Evolutionary conservation across 2,888 invertebrate species (phyloP).

Genomic region (Rhopalosiphum nymphaeae): DNA sequence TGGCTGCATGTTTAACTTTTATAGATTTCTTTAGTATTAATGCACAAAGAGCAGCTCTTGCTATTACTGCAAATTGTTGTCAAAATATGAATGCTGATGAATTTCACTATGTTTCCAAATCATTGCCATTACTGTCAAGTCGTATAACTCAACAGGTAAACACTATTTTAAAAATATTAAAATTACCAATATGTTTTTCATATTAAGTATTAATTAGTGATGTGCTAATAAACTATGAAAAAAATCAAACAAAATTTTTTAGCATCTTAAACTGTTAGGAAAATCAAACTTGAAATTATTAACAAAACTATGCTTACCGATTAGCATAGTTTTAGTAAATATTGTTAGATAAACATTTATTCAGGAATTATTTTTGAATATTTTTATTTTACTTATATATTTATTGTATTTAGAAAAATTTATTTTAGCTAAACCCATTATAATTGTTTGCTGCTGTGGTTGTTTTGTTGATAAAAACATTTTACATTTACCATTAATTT

Average conservation of each 20-base stretch:
- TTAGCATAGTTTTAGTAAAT: too few relatives aligned
- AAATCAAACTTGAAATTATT: not conserved
- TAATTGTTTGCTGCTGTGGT: not conserved
- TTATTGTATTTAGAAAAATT: not conserved
- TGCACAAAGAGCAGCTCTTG: constrained; percentile 95
- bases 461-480: not conserved
- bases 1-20: constrained; percentile 95
- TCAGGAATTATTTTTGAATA: too few relatives aligned
- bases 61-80: constrained; percentile 98
- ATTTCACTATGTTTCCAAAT: constrained; percentile 92
- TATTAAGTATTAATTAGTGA: not conserved
- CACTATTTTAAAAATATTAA: not conserved
- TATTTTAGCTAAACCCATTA: not conserved
- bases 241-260: not conserved
- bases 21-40: constrained; percentile 99
- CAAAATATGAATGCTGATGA: constrained; percentile 93
- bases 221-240: not conserved
- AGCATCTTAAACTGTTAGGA: not conserved
- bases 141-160: constrained; percentile 73
- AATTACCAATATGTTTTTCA: not conserved
- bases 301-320: too few relatives aligned
- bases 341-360: too few relatives aligned
- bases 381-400: too few relatives aligned
- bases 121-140: constrained; percentile 85
- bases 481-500: not conserved